Evolutionary conservation across 2,797 vertebrate genomes (phyloP).

Genomic region (Ceryle rudis): DNA sequence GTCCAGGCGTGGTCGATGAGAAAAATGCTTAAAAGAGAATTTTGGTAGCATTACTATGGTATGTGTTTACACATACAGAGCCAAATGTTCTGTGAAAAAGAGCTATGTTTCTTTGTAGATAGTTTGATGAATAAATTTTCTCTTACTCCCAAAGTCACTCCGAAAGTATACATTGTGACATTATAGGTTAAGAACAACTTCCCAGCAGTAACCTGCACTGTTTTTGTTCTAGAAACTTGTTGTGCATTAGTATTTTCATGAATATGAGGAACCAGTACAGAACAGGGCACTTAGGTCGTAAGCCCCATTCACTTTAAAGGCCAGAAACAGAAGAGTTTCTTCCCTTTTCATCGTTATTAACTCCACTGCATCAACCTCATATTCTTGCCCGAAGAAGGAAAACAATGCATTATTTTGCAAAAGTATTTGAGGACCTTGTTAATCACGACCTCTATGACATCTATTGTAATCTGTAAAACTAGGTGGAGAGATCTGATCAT

Average conservation of each 20-base stretch:
- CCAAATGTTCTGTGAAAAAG: neutral
- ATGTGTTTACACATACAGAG: accelerated
- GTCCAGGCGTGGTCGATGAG: constrained; percentile 97
- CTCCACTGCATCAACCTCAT: neutral
- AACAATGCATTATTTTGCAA: neutral
- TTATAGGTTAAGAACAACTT: neutral
- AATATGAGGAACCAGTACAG: neutral
- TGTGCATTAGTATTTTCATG: neutral
- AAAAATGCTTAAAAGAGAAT: constrained; percentile 82
- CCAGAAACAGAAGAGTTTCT: neutral
- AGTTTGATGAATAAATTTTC: neutral
- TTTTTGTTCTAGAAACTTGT: neutral
- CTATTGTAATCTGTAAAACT: neutral
- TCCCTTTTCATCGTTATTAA: neutral
- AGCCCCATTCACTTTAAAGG: neutral
- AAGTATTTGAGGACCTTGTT: neutral
- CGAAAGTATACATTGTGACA: neutral
- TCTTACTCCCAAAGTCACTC: neutral
- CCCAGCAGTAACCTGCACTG: neutral
- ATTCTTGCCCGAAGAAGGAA: neutral
- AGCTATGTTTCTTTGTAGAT: neutral
- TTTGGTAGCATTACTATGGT: accelerated
- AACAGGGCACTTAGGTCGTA: neutral
- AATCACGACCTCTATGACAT: neutral
- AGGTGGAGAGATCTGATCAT: neutral